Percentiles rank a stretch among this genome's conserved stretches.
phyloP scores from a whole-genome alignment of 2,113 vertebrate genomes.

The Brachionichthys hirsutus region DNA sequence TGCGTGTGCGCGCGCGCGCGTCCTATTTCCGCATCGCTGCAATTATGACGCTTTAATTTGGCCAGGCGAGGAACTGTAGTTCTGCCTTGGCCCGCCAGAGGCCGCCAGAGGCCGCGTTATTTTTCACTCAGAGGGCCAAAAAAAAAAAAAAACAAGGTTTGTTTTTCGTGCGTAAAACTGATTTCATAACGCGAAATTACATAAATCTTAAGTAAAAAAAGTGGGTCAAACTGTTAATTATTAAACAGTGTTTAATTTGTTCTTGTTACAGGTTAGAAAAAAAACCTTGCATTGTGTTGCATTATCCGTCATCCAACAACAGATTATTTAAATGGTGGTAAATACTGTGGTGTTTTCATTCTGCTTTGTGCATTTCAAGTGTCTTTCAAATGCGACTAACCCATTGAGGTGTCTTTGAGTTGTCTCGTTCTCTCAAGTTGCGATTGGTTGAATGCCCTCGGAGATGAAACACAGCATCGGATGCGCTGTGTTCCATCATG shows the following conservation, averaged over 20 bases:
- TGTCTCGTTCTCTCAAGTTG: constrained; percentile 32
- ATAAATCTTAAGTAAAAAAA: background rate
- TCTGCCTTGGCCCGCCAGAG: constrained; percentile 5
- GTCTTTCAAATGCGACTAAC: background rate
- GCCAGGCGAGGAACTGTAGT: background rate
- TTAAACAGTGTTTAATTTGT: background rate
- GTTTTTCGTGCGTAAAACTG: too few species aligned
- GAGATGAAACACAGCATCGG: constrained; percentile 24
- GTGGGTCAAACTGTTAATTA: background rate
- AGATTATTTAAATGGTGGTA: too few species aligned
- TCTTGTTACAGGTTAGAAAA: too few species aligned
- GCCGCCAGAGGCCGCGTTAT: constrained; percentile 43
- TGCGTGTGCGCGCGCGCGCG: background rate
- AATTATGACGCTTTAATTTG: background rate
- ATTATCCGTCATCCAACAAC: too few species aligned
- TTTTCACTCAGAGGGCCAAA: background rate
- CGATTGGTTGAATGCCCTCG: constrained; percentile 14
- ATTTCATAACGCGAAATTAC: too few species aligned
- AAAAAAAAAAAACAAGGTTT: background rate
- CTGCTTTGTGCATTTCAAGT: background rate
- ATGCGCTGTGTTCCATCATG: constrained; percentile 30
- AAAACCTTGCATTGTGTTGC: too few species aligned
- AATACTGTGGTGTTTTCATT: too few species aligned
- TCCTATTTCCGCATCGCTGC: constrained; percentile 41
- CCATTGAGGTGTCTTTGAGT: constrained; percentile 12